A percentile compares a stretch with the other conserved stretches of the same genome.
phyloP scores from a whole-genome alignment of 2,113 vertebrate genomes.

The Pyxicephalus adspersus region DNA sequence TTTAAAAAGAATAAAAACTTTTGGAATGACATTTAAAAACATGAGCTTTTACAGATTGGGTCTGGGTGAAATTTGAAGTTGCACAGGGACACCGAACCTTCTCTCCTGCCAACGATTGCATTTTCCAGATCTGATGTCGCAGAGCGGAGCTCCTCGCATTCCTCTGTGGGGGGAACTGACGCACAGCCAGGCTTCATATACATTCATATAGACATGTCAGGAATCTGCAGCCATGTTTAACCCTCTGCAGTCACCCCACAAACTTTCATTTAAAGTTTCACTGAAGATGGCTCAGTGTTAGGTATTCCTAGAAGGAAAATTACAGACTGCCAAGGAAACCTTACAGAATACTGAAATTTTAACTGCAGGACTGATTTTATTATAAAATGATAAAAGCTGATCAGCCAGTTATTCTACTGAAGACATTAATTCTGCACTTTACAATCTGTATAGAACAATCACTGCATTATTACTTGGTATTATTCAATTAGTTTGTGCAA shows the following conservation, averaged over 20 bases:
- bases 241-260: background rate
- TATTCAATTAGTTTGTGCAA: too few relatives aligned
- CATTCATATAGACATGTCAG: constrained; percentile 14
- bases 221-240: background rate
- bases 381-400: too few relatives aligned
- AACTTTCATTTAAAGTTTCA: background rate
- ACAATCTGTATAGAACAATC: too few relatives aligned
- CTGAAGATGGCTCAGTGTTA: background rate
- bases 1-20: too few relatives aligned
- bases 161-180: background rate
- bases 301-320: background rate
- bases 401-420: too few relatives aligned
- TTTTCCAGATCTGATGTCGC: background rate
- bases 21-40: too few relatives aligned
- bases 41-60: too few relatives aligned
- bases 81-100: background rate
- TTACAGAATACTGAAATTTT: too few relatives aligned
- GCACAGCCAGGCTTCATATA: constrained; percentile 19
- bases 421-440: too few relatives aligned
- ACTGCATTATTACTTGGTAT: too few relatives aligned
- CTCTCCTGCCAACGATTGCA: background rate
- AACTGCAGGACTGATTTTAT: too few relatives aligned
- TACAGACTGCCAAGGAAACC: background rate
- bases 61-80: too few relatives aligned
- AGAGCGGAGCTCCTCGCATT: constrained; percentile 12